Percentiles rank a stretch among this genome's conserved stretches.
These are phyloP conservation scores for Corydoras sp. DNA, from an alignment of 2,113 vertebrate genomes.

Conservation along the genomic window DNA sequence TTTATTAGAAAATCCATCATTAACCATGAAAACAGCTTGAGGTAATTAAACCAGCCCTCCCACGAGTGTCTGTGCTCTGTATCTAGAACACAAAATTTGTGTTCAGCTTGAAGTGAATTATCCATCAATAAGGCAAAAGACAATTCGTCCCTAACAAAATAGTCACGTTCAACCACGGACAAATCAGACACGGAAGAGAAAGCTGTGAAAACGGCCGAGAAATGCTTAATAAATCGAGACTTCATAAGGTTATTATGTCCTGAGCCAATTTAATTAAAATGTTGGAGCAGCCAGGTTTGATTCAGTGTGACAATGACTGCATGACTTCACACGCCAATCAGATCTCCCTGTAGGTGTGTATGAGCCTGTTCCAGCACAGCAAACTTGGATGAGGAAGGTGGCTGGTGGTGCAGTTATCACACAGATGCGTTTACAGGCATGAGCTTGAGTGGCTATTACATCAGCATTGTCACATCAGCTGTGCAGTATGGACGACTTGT, in stretches of 20 bases:
- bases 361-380: background rate
- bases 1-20: no score
- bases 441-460: constrained; percentile 12
- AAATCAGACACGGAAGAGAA: no score
- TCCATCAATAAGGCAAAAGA: no score
- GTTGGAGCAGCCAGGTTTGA: background rate
- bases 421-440: constrained; percentile 16
- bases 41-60: no score
- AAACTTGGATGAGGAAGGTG: background rate
- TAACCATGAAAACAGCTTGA: no score
- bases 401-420: background rate
- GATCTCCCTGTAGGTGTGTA: constrained; percentile 10
- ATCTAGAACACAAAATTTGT: no score
- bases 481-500: background rate
- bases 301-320: background rate
- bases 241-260: background rate
- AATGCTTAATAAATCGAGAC: background rate
- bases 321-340: background rate
- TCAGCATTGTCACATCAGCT: background rate
- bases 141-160: no score
- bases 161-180: no score
- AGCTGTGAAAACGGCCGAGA: background rate
- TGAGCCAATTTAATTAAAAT: background rate
- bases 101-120: no score
- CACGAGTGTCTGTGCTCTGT: no score